Evolutionary conservation across 1,140 invertebrate genomes (phyloP).

Genomic region (Lerema accius): DNA sequence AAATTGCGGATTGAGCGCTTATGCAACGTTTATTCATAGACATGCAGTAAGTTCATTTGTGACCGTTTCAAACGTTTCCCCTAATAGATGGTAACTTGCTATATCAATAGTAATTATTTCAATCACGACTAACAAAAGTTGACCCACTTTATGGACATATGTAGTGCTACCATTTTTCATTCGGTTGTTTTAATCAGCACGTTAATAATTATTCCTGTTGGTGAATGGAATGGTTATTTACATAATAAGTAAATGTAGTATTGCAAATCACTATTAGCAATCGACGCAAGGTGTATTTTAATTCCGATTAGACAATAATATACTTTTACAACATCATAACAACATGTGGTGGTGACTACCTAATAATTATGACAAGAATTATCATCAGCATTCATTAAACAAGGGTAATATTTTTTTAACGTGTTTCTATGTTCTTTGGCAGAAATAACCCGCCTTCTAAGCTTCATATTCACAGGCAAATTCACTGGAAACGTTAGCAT

Average conservation of each 20-base stretch:
- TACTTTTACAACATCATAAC: too few species aligned
- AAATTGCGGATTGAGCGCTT: slow-evolving; percentile 40
- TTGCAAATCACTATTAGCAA: slow-evolving; percentile 1
- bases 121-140: slow-evolving; percentile 33
- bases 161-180: slow-evolving; percentile 34
- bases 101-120: slow-evolving; percentile 33
- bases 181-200: slow-evolving; percentile 33
- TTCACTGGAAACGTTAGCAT: too few species aligned
- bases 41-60: slow-evolving; percentile 34
- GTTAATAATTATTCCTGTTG: slow-evolving; percentile 1
- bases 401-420: too few species aligned
- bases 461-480: too few species aligned
- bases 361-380: too few species aligned
- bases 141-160: slow-evolving; percentile 24
- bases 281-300: neutral
- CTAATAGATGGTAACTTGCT: slow-evolving; percentile 25
- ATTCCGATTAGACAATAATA: too few species aligned
- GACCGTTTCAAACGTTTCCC: slow-evolving; percentile 12
- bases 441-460: too few species aligned
- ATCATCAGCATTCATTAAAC: too few species aligned
- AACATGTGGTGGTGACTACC: too few species aligned
- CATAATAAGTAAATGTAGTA: neutral
- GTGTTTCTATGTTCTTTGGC: too few species aligned
- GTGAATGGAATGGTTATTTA: neutral
- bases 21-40: slow-evolving; percentile 35